These are phyloP conservation scores for Caretta caretta DNA, from an alignment of 2,113 vertebrate species.

Conservation along the genomic window DNA sequence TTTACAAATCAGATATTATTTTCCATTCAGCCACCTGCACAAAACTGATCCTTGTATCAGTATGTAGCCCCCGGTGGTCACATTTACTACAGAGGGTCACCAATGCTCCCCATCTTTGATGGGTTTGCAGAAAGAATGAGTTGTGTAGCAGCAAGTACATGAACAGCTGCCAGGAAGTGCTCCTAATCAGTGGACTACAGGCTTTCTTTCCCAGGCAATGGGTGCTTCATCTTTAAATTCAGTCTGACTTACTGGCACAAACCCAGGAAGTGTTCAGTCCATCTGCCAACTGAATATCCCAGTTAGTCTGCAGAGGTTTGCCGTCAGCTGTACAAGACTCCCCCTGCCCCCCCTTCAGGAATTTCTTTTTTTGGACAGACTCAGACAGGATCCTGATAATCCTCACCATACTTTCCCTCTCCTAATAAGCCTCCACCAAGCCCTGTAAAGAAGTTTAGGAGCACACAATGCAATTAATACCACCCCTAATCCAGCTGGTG, in stretches of 20 bases:
- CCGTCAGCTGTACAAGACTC: conserved; percentile 63
- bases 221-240: conserved; percentile 71
- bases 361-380: conserved; percentile 20
- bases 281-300: conserved; percentile 56
- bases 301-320: conserved; percentile 61
- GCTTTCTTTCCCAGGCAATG: conserved; percentile 71
- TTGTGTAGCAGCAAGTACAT: conserved; percentile 45
- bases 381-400: conserved; percentile 47
- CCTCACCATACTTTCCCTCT: conserved; percentile 45
- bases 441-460: conserved; percentile 47
- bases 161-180: conserved; percentile 68
- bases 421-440: conserved; percentile 57
- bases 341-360: conserved; percentile 12
- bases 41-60: conserved; percentile 26
- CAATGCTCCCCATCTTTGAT: conserved; percentile 11
- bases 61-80: background rate
- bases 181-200: conserved; percentile 46
- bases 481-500: background rate
- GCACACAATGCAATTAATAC: conserved; percentile 20
- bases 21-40: background rate
- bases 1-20: conserved; percentile 19
- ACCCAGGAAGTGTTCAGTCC: conserved; percentile 61
- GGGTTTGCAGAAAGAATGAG: background rate
- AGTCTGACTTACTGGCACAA: conserved; percentile 67
- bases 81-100: conserved; percentile 37